Evolutionary conservation across 23 tunicate genomes (phyloP).

Genomic region (Oikopleura dioica): DNA sequence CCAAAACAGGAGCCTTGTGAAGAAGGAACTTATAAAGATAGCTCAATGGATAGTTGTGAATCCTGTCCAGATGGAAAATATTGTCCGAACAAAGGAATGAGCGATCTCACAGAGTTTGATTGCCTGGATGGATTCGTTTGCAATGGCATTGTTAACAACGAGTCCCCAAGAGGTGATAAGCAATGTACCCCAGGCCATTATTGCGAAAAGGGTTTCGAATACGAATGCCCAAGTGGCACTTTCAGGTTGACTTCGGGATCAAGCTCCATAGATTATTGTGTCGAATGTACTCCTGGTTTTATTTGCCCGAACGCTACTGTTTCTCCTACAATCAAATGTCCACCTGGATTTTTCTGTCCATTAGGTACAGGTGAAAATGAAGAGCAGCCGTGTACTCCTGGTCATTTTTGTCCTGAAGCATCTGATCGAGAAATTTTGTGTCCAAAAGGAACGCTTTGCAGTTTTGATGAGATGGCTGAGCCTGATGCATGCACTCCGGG

Average conservation of each 20-base stretch:
- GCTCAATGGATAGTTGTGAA: constrained; percentile 22
- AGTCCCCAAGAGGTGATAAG: neutral
- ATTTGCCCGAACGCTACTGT: constrained; percentile 67
- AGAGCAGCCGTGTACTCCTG: constrained; percentile 31
- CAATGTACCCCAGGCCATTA: constrained; percentile 42
- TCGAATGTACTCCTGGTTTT: constrained; percentile 46
- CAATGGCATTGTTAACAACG: neutral
- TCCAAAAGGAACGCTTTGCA: neutral
- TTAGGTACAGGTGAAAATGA: neutral
- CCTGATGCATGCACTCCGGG: neutral
- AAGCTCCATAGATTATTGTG: neutral
- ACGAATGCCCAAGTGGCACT: neutral
- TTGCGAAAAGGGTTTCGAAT: neutral
- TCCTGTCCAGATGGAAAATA: constrained; percentile 32
- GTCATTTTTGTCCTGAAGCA: constrained; percentile 38
- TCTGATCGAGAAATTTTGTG: neutral
- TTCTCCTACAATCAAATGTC: too few relatives aligned
- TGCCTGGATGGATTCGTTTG: neutral
- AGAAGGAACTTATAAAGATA: constrained; percentile 34
- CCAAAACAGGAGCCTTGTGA: constrained; percentile 23
- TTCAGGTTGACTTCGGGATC: neutral
- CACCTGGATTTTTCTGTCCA: neutral
- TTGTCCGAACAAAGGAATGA: constrained; percentile 40
- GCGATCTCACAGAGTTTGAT: neutral
- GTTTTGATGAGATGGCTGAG: neutral